A percentile compares a stretch with the other conserved stretches of the same genome.
Evolutionary conservation across 2,888 invertebrate genomes (phyloP).

Genomic region (Argyra leucocephala): DNA sequence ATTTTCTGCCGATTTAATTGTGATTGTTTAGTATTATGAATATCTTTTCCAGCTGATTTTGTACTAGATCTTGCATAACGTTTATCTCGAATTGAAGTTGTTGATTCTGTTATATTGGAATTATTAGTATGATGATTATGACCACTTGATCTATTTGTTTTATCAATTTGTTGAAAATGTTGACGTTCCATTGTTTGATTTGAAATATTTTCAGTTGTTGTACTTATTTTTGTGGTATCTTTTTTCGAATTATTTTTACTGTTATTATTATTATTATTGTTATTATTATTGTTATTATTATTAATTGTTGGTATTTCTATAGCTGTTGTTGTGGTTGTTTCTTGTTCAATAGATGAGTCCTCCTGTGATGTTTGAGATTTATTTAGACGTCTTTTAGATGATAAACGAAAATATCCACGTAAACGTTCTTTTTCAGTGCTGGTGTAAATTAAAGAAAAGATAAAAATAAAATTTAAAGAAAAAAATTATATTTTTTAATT

Average conservation of each 20-base stretch:
- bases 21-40: neutral
- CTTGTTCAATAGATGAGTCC: conserved; percentile 20
- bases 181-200: neutral
- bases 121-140: neutral
- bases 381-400: conserved; percentile 40
- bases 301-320: conserved; percentile 13
- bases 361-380: conserved; percentile 35
- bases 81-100: neutral
- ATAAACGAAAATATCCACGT: conserved; percentile 49
- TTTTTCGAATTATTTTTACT: neutral
- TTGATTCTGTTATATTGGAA: neutral
- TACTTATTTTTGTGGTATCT: neutral
- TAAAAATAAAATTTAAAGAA: neutral
- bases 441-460: conserved; percentile 20
- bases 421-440: conserved; percentile 51
- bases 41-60: neutral
- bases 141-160: neutral
- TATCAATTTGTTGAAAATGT: neutral
- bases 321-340: conserved; percentile 23
- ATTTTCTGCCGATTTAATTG: neutral
- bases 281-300: conserved; percentile 15
- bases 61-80: neutral
- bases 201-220: neutral
- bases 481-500: too few species aligned
- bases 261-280: conserved; percentile 23